These are phyloP conservation scores for Peromyscus californicus DNA, from an alignment of 2,113 vertebrate genomes.

Conservation along the genomic window DNA sequence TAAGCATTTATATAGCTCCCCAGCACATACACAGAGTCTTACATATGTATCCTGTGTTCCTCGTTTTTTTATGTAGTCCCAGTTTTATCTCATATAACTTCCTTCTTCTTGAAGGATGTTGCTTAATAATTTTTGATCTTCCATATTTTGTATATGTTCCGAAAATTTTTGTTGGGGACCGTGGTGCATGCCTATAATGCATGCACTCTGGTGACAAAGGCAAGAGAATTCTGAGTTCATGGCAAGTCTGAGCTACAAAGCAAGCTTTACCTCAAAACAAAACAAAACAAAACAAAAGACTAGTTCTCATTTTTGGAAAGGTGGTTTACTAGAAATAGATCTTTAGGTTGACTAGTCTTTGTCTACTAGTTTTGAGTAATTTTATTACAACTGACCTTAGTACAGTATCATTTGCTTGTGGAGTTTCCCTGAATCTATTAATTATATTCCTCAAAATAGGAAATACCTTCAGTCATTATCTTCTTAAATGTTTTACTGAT, in stretches of 20 bases:
- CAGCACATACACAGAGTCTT: not conserved
- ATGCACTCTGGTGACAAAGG: not conserved
- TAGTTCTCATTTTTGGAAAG: not conserved
- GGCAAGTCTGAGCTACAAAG: not conserved
- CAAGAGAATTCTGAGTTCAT: not conserved
- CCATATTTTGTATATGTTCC: not conserved
- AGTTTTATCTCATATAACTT: not conserved
- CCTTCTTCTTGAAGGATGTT: not conserved
- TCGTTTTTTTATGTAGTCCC: not conserved
- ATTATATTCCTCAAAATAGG: not conserved
- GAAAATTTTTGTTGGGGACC: not conserved
- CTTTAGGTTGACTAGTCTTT: not conserved
- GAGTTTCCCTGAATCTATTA: not conserved
- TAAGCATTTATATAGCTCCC: not conserved
- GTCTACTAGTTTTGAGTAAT: not conserved
- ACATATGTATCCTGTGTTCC: not conserved
- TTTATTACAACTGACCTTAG: not conserved
- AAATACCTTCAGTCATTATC: not conserved
- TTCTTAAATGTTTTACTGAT: conserved; percentile 23
- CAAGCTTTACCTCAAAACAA: not conserved
- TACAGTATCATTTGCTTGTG: not conserved
- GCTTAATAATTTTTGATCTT: not conserved
- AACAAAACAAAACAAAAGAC: not conserved
- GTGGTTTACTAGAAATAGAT: not conserved
- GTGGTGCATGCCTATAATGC: not conserved